These are phyloP conservation scores for Bombus terrestris DNA, from an alignment of 1,140 invertebrate species.

Conservation along the genomic window DNA sequence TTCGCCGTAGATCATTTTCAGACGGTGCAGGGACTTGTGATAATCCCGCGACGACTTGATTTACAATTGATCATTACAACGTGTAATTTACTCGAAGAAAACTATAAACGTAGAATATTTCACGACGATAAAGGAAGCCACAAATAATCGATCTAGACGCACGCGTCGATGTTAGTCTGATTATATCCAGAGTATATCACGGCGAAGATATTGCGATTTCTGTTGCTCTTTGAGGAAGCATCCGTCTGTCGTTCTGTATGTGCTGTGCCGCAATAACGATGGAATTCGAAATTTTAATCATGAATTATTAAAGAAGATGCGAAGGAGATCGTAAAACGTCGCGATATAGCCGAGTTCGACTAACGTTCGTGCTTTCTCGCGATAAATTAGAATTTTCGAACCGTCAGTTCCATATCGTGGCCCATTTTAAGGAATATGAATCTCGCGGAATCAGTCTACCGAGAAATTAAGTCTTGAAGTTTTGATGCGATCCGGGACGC, in stretches of 20 bases:
- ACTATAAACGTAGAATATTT: no score
- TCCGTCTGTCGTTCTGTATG: background rate
- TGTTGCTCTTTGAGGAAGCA: background rate
- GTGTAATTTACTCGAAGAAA: no score
- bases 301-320: background rate
- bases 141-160: background rate
- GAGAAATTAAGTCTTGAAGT: slow-evolving; percentile 19
- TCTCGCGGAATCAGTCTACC: slow-evolving; percentile 14
- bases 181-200: background rate
- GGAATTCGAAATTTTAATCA: background rate
- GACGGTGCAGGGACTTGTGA: no score
- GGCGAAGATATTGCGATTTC: background rate
- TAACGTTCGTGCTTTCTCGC: background rate
- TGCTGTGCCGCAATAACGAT: no score
- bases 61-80: no score
- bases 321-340: background rate
- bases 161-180: background rate
- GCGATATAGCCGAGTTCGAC: background rate
- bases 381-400: slow-evolving; percentile 6
- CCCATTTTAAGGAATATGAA: background rate
- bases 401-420: background rate
- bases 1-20: no score
- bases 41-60: no score
- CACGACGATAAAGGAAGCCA: no score
- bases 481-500: background rate